Base-by-base conservation (phyloP, 2,113 vertebrate genomes). In the Tychaedon coryphoeus region DNA sequence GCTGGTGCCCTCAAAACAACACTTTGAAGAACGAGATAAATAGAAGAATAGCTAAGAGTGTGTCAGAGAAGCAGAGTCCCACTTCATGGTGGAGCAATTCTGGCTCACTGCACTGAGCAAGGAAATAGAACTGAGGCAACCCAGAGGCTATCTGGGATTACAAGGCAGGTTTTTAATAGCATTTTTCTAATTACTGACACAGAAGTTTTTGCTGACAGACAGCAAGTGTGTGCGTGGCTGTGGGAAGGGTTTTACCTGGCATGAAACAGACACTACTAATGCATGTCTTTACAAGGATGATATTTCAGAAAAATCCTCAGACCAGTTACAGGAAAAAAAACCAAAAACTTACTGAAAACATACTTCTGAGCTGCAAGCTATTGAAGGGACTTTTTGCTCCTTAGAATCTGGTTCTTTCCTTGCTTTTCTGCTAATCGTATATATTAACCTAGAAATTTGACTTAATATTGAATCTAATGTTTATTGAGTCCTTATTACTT, bases 181-280 rank as follows among this genome's bases (percentile, higher is more conserved):
- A 79, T 76, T 91, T 94, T 92, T 94, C 88, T 96, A 97, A 96
- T 97, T 96, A 97, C 82, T 73, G 83, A 89, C 90, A 95, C 82
- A 90, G 43, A 91, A 61, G 69, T 36, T 93, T 97, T 80, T 96
- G 95, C 96, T 97, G 96, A 96, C 95, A 96, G 97, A 94, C 89
- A 88, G 53, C 72, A 85, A 94, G 83, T 77, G 93, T 92, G 85
- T 94, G 93, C 88, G 6, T 57, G 91, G 95, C 87, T 93, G 54
- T 72, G 93, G 95, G 80, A 94, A 97, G 83, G 91, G 71, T 64
- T 96, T 92, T 79, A 76, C 73, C 92, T 96, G 93, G 95, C 95
- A 94, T 40, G 64, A 64, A 95, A 85, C 80, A 88, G 85, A 89
- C 23, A 28, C 83, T 92, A 26, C 50, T 67, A 80, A 79, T 92